Evolutionary conservation across 2,113 vertebrate species (phyloP).

Genomic region (Syngnathoides biaculeatus): DNA sequence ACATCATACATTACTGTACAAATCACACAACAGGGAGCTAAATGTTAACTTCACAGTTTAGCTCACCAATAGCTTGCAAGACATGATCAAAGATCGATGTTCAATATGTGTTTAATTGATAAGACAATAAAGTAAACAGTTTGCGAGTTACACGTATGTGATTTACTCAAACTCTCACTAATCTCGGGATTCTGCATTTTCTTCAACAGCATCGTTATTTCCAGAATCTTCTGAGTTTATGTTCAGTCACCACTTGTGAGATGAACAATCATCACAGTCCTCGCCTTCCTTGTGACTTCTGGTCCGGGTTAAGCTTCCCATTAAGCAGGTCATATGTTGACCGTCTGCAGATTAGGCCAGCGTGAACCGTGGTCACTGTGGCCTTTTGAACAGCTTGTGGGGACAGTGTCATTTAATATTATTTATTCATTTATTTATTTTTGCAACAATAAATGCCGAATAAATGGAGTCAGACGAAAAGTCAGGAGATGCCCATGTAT

Average conservation of each 20-base stretch:
- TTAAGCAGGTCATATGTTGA: slow-evolving; percentile 3
- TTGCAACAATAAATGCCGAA: slow-evolving; percentile 54
- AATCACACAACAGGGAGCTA: no score
- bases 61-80: no score
- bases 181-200: neutral
- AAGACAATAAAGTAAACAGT: no score
- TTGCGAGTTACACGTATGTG: no score
- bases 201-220: neutral
- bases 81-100: no score
- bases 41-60: no score
- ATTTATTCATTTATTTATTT: neutral
- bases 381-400: slow-evolving; percentile 17
- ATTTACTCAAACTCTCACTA: no score
- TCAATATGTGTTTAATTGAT: no score
- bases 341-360: neutral
- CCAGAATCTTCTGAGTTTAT: neutral
- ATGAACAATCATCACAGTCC: neutral
- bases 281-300: slow-evolving; percentile 11
- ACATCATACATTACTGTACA: no score
- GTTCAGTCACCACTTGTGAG: neutral
- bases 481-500: slow-evolving; percentile 42
- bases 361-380: slow-evolving; percentile 4
- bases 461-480: slow-evolving; percentile 63
- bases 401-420: slow-evolving; percentile 57
- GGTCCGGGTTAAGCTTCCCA: slow-evolving; percentile 3